These are phyloP conservation scores for Condylura cristata DNA, from an alignment of 2,113 vertebrate species.

Conservation along the genomic window DNA sequence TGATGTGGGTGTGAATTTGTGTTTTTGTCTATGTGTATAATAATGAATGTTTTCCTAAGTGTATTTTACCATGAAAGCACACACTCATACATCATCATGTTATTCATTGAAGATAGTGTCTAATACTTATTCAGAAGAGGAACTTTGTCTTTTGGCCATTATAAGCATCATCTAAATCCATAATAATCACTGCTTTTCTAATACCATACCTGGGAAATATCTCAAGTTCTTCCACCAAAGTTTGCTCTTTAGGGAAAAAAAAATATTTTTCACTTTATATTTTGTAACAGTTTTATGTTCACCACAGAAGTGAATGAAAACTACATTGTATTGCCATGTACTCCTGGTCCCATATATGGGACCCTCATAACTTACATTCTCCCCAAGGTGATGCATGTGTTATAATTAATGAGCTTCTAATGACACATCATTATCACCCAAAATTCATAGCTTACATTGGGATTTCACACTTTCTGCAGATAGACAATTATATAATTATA, in stretches of 20 bases:
- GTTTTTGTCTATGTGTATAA: background rate
- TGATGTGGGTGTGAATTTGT: background rate
- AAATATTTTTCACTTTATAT: background rate
- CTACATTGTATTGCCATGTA: background rate
- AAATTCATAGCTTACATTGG: background rate
- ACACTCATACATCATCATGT: too few species aligned
- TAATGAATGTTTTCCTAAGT: background rate
- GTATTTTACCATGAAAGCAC: background rate
- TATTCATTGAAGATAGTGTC: background rate
- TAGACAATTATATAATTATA: background rate
- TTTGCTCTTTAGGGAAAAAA: background rate
- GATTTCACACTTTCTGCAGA: background rate
- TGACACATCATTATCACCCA: background rate
- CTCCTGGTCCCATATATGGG: background rate
- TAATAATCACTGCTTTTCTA: background rate
- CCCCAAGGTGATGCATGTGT: background rate
- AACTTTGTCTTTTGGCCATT: background rate
- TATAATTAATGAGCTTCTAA: background rate
- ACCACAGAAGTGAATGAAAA: background rate
- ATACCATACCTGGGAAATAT: background rate
- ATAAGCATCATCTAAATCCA: background rate
- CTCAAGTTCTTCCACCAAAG: background rate
- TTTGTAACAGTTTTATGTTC: background rate
- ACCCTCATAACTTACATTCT: background rate
- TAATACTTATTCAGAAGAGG: background rate